phyloP scores from a whole-genome alignment of 2,797 vertebrate genomes.

The Otolemur crassicaudatus region DNA sequence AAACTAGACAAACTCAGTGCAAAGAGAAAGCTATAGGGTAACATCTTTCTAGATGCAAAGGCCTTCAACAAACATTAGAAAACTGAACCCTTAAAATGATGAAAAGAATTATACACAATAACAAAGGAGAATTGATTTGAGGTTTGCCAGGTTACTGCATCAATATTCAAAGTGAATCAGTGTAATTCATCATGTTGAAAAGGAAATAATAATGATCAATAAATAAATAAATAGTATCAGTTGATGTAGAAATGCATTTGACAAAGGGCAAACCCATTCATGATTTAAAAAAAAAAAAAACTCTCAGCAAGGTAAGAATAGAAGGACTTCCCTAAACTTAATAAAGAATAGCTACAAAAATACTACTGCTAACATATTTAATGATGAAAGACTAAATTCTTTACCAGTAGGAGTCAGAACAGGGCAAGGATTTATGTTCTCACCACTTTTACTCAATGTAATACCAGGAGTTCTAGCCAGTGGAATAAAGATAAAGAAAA shows the following conservation, averaged over 20 bases:
- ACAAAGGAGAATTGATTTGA: neutral
- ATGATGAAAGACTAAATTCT: neutral
- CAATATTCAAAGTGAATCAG: neutral
- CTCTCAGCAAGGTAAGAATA: too few relatives aligned
- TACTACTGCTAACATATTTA: neutral
- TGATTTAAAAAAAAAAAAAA: too few relatives aligned
- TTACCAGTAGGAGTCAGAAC: neutral
- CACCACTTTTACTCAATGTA: neutral
- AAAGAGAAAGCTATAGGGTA: neutral
- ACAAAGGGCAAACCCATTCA: neutral
- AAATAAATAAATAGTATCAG: neutral
- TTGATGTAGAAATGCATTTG: neutral
- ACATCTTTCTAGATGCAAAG: neutral
- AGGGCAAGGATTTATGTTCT: neutral
- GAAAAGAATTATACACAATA: neutral
- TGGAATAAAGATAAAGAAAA: too few relatives aligned
- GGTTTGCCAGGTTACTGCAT: neutral
- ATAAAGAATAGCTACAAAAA: neutral
- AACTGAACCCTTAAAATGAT: neutral
- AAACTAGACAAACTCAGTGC: neutral
- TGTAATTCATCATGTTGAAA: neutral
- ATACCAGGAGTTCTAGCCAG: too few relatives aligned
- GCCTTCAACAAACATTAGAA: neutral
- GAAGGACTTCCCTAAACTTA: neutral
- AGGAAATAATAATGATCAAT: neutral